Base-by-base conservation (phyloP, 2,113 vertebrate species). In the Gymnogyps californianus region DNA sequence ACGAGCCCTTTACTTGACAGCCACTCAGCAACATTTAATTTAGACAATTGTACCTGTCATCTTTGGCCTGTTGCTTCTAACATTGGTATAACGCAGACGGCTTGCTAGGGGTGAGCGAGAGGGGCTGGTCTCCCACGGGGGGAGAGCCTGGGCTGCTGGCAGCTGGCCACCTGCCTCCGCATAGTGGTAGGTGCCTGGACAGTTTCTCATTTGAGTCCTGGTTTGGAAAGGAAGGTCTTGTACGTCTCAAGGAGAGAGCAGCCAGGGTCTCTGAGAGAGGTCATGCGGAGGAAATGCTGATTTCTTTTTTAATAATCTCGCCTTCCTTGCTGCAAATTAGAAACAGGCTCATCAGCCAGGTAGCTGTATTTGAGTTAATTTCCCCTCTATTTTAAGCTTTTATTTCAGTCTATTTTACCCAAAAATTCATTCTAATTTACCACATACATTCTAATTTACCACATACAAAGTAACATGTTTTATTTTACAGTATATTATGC, bases 101-200 rank as follows among this genome's bases (percentile, higher is more conserved):
- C 70, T 84, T 84, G 29, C 47, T 66, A 42, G 40, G 42, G 22
- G 12, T 44, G 54, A 89, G 58, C 1, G 8, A 42, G 57, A 44
- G n/a, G 36, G 47, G 10, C 46, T 51, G 14, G 13, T 51, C 11
- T 82, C 14, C 29, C 16, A 7, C 52, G 24, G 18, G 42, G 57
- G n/a, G 49, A 40, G 34, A 55, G 38, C 70, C 3, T 6, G 19
- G 28, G 57, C 46, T 78, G 66, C 79, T n/a, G 52, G 76, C 78
- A 61, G 47, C 32, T 21, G 47, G 32, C 79, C n/a, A 26, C 17
- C 44, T 46, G 29, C 75, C 46, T 81, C 52, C 34, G 8, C 19
- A 1, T 7, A 7, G n/a, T 28, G 19, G 19, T n/a, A 51, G 28
- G 38, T 0, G 0, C 17, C 44, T 4, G 31, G 32, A 20, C 4